These are phyloP conservation scores for Amphiduros pacificus DNA, from an alignment of 2,888 invertebrate genomes.

Conservation along the genomic window DNA sequence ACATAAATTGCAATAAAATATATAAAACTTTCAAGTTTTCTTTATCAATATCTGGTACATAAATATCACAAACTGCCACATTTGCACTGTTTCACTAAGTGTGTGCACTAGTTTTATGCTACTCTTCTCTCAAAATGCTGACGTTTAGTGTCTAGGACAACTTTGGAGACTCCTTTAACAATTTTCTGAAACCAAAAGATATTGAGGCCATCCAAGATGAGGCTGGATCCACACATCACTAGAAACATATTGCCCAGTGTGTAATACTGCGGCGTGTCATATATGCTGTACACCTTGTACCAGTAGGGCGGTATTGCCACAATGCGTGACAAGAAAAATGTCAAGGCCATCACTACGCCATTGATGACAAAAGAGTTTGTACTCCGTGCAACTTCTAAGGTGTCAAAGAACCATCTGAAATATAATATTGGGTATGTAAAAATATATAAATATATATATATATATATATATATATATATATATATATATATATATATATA, in stretches of 20 bases:
- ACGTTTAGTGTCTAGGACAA: too few relatives aligned
- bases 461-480: not conserved
- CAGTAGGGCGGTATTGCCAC: slow-evolving; percentile 54
- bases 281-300: slow-evolving; percentile 50
- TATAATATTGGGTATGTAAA: not conserved
- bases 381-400: slow-evolving; percentile 40
- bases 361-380: slow-evolving; percentile 45
- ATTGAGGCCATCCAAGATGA: slow-evolving; percentile 53
- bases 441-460: slow-evolving; percentile 10
- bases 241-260: slow-evolving; percentile 51
- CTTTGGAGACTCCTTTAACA: slow-evolving; percentile 43
- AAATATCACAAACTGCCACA: too few relatives aligned
- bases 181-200: slow-evolving; percentile 55
- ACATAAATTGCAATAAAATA: too few relatives aligned
- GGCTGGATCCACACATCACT: slow-evolving; percentile 50
- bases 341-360: slow-evolving; percentile 53
- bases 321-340: slow-evolving; percentile 54
- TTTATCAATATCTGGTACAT: too few relatives aligned
- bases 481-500: too few relatives aligned
- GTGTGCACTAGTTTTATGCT: too few relatives aligned
- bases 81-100: too few relatives aligned
- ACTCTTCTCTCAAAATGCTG: too few relatives aligned
- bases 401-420: slow-evolving; percentile 54
- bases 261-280: slow-evolving; percentile 42
- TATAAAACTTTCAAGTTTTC: too few relatives aligned